These are phyloP conservation scores for Uropsilus gracilis DNA, from an alignment of 2,113 vertebrate species.

Conservation along the genomic window DNA sequence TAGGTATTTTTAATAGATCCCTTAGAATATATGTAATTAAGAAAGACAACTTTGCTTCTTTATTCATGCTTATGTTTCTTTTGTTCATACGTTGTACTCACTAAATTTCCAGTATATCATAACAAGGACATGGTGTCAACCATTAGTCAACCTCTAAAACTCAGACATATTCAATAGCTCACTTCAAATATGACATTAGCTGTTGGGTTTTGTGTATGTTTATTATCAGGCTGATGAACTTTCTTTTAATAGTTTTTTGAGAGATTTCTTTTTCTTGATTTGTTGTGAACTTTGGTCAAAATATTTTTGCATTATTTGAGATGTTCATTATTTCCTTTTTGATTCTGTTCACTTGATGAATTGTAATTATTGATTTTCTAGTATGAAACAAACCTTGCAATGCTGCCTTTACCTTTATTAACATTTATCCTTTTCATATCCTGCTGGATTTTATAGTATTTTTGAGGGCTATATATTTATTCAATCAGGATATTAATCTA, in stretches of 20 bases:
- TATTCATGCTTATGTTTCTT: background rate
- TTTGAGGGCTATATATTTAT: too few species aligned
- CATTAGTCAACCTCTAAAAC: background rate
- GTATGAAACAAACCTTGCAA: background rate
- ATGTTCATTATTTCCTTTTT: background rate
- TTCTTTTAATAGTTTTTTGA: background rate
- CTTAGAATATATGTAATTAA: background rate
- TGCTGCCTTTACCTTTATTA: background rate
- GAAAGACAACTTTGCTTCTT: background rate
- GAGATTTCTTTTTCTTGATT: background rate
- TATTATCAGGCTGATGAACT: background rate
- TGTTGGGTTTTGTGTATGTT: background rate
- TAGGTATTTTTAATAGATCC: background rate
- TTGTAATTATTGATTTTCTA: background rate
- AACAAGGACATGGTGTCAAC: background rate
- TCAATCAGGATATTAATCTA: background rate
- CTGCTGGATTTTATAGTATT: background rate
- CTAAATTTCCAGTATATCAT: background rate
- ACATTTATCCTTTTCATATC: background rate
- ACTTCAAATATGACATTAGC: background rate
- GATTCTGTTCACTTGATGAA: slow-evolving; percentile 8
- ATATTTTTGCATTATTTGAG: background rate
- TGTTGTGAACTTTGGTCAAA: background rate
- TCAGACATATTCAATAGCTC: background rate
- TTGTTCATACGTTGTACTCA: background rate